A percentile compares a stretch with the other conserved stretches of the same genome.
These are phyloP conservation scores for Oreochromis niloticus DNA, from an alignment of 2,113 vertebrate species.

Conservation along the genomic window DNA sequence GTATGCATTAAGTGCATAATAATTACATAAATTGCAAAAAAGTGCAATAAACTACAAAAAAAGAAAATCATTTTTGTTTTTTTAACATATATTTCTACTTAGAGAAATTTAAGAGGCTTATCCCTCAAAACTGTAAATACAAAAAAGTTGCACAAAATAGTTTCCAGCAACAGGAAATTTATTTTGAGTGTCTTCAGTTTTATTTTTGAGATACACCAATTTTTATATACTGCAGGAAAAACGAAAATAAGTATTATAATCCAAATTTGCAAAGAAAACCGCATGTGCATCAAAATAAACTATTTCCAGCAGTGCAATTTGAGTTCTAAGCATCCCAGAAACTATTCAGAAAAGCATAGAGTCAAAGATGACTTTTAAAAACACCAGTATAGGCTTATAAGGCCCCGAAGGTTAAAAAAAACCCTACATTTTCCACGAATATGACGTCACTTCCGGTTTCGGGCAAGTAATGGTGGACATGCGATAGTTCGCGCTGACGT, in stretches of 20 bases:
- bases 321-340: neutral
- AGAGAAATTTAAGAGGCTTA: neutral
- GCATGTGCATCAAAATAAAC: neutral
- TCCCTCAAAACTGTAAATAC: neutral
- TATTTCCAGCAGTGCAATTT: neutral
- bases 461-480: accelerated
- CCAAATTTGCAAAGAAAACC: neutral
- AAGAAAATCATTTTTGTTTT: accelerated
- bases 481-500: accelerated
- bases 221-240: neutral
- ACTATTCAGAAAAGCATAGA: neutral
- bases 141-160: neutral
- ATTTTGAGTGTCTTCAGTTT: neutral
- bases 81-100: neutral
- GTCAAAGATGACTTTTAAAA: neutral
- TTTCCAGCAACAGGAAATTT: neutral
- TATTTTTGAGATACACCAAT: neutral
- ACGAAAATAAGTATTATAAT: accelerated
- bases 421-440: accelerated
- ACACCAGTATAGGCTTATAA: neutral
- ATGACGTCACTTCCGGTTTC: neutral
- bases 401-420: neutral
- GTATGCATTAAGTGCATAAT: accelerated
- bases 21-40: neutral
- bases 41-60: neutral